Base-by-base conservation (phyloP, 2,113 vertebrate genomes). In the Erpornis zantholeuca region DNA sequence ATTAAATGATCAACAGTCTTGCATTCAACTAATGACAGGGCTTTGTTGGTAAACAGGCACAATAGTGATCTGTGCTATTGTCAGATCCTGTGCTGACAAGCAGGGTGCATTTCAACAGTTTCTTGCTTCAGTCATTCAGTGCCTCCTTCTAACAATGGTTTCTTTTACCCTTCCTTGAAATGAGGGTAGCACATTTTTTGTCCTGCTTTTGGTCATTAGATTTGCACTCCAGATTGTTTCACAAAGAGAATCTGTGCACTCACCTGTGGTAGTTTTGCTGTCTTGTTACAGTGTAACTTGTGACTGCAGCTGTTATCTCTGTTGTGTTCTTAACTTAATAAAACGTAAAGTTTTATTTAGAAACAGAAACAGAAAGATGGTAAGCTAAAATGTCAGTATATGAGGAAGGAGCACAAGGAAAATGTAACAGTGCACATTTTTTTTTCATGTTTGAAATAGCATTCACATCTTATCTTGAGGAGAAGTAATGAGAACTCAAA, bases 341-440 rank as follows among this genome's bases (percentile, higher is more conserved):
- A n/a, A n/a, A n/a, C n/a, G 56, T 79, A 83, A 90, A 93, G 50
- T 82, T 94, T 81, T 92, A 72, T 84, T 92, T 78, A 84, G 82
- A 76, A 93, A 83, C 21, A 70, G 15, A 80, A 75, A 11, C 10
- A 23, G 24, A 50, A 24, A 78, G 33, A 40, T 66, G 12, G 64
- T 82, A 61, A 70, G 53, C 9, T 72, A 66, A 85, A 83, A 54
- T 53, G 33, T 49, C 66, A 63, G 50, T 61, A 42, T 17, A 33
- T 53, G 50, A 78, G 24, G 64, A 77, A 78, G 44, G 11, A 93
- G 27, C 14, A 63, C 11, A 63, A 15, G 8, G 65, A 64, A 88
- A 81, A 27, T 24, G 14, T 33, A 90, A 35, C 15, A 63, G 28
- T 25, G 29, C 78, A 75, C 10, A 36, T 3, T 42, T 71, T 87